These are phyloP conservation scores for Loris lydekkerianus DNA, from an alignment of 2,797 vertebrate species.

Conservation along the genomic window DNA sequence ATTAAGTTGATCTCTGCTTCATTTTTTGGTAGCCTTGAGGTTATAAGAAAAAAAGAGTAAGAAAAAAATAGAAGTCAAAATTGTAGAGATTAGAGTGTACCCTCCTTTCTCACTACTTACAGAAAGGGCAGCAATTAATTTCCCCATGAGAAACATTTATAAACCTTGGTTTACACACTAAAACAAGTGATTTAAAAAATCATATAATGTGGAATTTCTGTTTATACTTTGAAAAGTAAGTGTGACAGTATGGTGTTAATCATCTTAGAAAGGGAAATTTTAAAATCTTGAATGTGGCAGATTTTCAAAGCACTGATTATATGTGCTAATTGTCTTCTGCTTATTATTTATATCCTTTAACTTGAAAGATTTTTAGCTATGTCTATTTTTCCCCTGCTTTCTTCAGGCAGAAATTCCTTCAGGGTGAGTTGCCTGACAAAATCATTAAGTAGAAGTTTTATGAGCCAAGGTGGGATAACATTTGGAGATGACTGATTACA, in stretches of 20 bases:
- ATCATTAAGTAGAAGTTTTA: conserved; percentile 82
- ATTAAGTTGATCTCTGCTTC: background rate
- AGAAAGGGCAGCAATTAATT: conserved; percentile 51
- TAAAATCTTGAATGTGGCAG: conserved; percentile 28
- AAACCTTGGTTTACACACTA: conserved; percentile 50
- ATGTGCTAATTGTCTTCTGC: conserved; percentile 84
- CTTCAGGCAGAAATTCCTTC: conserved; percentile 79
- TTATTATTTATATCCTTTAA: conserved; percentile 81
- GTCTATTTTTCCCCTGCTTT: conserved; percentile 59
- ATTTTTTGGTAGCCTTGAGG: background rate
- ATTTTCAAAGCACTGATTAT: conserved; percentile 77
- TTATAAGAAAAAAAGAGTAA: background rate
- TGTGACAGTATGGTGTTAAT: conserved; percentile 30
- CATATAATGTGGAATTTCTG: conserved; percentile 52
- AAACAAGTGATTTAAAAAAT: conserved; percentile 49
- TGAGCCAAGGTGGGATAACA: conserved; percentile 81
- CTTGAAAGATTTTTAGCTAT: conserved; percentile 76
- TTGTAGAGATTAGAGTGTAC: background rate
- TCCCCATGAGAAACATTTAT: conserved; percentile 34
- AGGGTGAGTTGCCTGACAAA: conserved; percentile 81
- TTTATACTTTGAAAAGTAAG: conserved; percentile 69
- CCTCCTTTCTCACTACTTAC: background rate
- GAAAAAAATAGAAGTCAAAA: conserved; percentile 46
- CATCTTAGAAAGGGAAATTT: conserved; percentile 61
- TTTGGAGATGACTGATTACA: conserved; percentile 84